phyloP scores from a whole-genome alignment of 2,113 vertebrate genomes.

The Ornithorhynchus anatinus region DNA sequence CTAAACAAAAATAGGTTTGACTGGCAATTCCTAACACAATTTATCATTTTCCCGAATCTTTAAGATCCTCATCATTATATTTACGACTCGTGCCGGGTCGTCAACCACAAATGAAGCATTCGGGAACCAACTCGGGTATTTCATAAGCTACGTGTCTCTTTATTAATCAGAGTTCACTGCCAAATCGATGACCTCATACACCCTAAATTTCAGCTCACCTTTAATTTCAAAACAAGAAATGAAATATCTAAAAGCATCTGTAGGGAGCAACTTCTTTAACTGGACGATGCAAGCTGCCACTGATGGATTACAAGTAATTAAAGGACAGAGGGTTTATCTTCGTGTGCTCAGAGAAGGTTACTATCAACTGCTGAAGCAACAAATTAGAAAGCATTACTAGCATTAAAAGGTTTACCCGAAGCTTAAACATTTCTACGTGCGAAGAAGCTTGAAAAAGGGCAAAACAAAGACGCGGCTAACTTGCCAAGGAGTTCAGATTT shows the following conservation, averaged over 20 bases:
- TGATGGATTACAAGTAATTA: slow-evolving; percentile 39
- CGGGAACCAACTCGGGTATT: too few relatives aligned
- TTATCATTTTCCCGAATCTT: too few relatives aligned
- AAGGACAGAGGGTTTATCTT: slow-evolving; percentile 61
- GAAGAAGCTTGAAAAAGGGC: slow-evolving; percentile 56
- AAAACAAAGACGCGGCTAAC: slow-evolving; percentile 58
- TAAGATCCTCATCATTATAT: too few relatives aligned
- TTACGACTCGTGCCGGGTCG: too few relatives aligned
- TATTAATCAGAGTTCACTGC: not conserved
- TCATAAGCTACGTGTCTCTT: too few relatives aligned
- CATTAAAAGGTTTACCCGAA: slow-evolving; percentile 51
- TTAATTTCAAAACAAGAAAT: slow-evolving; percentile 69
- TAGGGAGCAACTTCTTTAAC: slow-evolving; percentile 58
- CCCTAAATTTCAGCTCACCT: slow-evolving; percentile 60
- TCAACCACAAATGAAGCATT: too few relatives aligned
- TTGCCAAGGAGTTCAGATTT: slow-evolving; percentile 66
- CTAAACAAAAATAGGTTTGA: too few relatives aligned
- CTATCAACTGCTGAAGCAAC: slow-evolving; percentile 51
- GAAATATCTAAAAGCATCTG: slow-evolving; percentile 53
- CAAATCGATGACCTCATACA: slow-evolving; percentile 34
- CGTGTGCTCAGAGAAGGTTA: slow-evolving; percentile 47
- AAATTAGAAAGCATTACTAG: slow-evolving; percentile 47
- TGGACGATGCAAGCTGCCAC: slow-evolving; percentile 53
- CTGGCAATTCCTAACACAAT: too few relatives aligned
- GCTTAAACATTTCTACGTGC: slow-evolving; percentile 54